phyloP scores from a whole-genome alignment of 2,888 invertebrate species.

The Muschampia staudingeri region DNA sequence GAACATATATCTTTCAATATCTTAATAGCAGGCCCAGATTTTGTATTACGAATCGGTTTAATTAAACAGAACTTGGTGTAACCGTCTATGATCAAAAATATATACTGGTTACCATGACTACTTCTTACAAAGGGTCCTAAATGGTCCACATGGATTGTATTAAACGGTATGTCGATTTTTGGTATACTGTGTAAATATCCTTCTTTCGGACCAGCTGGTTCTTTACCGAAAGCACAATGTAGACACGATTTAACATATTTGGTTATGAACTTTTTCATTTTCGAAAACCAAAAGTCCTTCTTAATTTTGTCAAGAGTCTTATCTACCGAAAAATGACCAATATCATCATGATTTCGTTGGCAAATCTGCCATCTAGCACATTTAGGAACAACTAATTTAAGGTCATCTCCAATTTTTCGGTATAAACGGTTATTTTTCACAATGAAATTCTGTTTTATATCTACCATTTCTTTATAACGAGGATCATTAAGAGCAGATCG shows the following conservation, averaged over 20 bases:
- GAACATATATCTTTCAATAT: constrained; percentile 56
- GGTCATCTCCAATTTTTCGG: constrained; percentile 33
- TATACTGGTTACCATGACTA: constrained; percentile 51
- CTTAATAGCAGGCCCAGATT: constrained; percentile 51
- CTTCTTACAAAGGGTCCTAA: constrained; percentile 64
- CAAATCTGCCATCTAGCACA: constrained; percentile 65
- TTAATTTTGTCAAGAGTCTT: constrained; percentile 31
- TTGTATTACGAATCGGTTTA: constrained; percentile 60
- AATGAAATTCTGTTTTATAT: constrained; percentile 54
- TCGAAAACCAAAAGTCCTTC: constrained; percentile 24
- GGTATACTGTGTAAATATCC: constrained; percentile 59
- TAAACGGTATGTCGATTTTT: constrained; percentile 58
- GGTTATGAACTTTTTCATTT: constrained; percentile 8
- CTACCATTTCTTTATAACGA: constrained; percentile 57
- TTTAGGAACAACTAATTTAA: constrained; percentile 61
- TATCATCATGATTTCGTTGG: constrained; percentile 65
- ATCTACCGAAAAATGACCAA: constrained; percentile 67
- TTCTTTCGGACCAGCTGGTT: constrained; percentile 24
- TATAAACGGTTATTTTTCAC: constrained; percentile 44
- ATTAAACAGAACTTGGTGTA: constrained; percentile 55
- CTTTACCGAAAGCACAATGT: constrained; percentile 22
- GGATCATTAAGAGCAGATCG: constrained; percentile 64
- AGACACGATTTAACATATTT: constrained; percentile 17
- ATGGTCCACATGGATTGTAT: constrained; percentile 66
- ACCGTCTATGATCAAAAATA: constrained; percentile 55